phyloP scores from a whole-genome alignment of 2,888 invertebrate genomes.

The Chymomyza procnemis region DNA sequence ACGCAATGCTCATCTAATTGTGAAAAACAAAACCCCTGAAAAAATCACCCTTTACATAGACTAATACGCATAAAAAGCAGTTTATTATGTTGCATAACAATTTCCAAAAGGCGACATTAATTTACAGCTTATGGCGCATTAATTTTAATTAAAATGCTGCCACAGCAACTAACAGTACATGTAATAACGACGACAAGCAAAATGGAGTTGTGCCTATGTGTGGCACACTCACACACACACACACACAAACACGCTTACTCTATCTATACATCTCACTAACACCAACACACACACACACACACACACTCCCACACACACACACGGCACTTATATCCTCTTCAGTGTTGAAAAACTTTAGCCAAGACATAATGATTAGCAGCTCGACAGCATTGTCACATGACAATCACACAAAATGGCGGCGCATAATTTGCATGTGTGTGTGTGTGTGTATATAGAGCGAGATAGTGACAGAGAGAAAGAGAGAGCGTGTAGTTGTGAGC shows the following conservation, averaged over 20 bases:
- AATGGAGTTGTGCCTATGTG: conserved; percentile 6
- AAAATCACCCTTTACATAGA: background rate
- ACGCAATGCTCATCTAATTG: no score
- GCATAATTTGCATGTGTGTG: background rate
- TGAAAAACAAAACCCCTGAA: no score
- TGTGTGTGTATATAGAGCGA: no score
- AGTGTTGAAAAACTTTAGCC: conserved; percentile 17
- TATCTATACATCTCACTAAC: background rate
- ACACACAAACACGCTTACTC: background rate
- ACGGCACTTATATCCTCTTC: background rate
- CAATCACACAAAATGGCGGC: conserved; percentile 2
- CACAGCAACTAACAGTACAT: conserved; percentile 23
- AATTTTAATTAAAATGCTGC: conserved; percentile 55
- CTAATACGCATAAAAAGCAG: conserved; percentile 24
- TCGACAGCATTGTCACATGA: conserved; percentile 7
- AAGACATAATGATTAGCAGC: conserved; percentile 21
- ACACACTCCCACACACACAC: background rate
- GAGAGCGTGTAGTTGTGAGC: background rate
- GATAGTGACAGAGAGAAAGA: no score
- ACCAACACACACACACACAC: background rate
- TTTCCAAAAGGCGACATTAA: conserved; percentile 27
- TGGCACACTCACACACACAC: background rate
- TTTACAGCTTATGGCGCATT: conserved; percentile 51
- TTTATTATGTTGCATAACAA: conserved; percentile 29
- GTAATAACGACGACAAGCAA: conserved; percentile 12